Evolutionary conservation across 1,140 invertebrate genomes (phyloP).

Genomic region (Calephelis nemesis): DNA sequence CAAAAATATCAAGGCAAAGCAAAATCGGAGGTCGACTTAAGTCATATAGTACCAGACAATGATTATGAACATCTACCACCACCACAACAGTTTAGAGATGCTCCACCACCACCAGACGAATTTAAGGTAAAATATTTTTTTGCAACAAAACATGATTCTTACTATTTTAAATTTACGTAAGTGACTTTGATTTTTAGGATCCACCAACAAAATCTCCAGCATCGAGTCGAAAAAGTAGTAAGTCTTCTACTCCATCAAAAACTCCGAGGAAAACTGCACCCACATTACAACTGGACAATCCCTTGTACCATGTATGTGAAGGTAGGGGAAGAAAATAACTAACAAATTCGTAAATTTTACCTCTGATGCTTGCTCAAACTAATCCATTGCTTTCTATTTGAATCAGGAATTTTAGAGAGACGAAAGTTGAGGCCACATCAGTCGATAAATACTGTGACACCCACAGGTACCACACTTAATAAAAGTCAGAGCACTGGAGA

Average conservation of each 20-base stretch:
- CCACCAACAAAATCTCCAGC: constrained; percentile 67
- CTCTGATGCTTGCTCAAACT: constrained; percentile 11
- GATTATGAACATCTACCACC: constrained; percentile 90
- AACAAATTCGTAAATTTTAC: not conserved
- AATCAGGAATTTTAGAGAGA: constrained; percentile 68
- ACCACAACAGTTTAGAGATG: constrained; percentile 91
- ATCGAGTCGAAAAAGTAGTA: constrained; percentile 63
- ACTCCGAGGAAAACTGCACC: constrained; percentile 48
- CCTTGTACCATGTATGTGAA: constrained; percentile 90
- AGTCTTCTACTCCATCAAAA: constrained; percentile 68
- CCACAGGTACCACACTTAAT: constrained; percentile 65
- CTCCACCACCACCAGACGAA: constrained; percentile 86
- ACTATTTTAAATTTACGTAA: not conserved
- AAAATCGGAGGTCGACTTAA: constrained; percentile 78
- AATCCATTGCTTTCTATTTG: constrained; percentile 34
- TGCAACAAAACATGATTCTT: not conserved
- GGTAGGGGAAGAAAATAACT: constrained; percentile 50
- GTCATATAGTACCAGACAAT: constrained; percentile 78
- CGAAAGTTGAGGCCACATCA: constrained; percentile 71
- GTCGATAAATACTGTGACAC: constrained; percentile 69
- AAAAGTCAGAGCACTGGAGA: constrained; percentile 82
- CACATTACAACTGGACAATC: constrained; percentile 85
- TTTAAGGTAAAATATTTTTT: constrained; percentile 74
- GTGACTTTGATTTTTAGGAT: constrained; percentile 49
- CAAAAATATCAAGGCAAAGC: constrained; percentile 77